Evolutionary conservation across 1,140 invertebrate genomes (phyloP).

Genomic region (Papilio glaucus): DNA sequence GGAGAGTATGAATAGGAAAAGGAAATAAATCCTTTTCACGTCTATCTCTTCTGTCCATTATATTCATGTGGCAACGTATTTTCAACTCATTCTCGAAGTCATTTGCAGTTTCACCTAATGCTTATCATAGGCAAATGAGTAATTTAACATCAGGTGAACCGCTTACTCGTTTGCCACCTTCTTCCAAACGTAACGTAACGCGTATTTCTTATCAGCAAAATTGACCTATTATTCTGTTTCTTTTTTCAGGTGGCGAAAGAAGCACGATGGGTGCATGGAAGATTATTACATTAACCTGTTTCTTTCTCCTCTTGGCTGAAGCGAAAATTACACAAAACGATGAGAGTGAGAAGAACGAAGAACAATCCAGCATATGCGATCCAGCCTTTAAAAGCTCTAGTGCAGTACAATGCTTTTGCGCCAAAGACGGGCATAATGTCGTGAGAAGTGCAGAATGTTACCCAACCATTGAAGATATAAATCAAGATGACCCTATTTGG

Average conservation of each 20-base stretch:
- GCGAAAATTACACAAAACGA: slow-evolving; percentile 52
- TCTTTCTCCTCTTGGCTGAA: slow-evolving; percentile 56
- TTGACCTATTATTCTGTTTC: slow-evolving; percentile 44
- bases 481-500: slow-evolving; percentile 86
- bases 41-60: too few relatives aligned
- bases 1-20: too few relatives aligned
- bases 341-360: slow-evolving; percentile 62
- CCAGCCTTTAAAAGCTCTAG: slow-evolving; percentile 59
- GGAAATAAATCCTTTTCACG: too few relatives aligned
- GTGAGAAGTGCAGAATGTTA: slow-evolving; percentile 81
- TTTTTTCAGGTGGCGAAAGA: slow-evolving; percentile 47
- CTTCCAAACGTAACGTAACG: too few relatives aligned
- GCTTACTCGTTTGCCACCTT: too few relatives aligned
- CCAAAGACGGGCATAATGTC: slow-evolving; percentile 49
- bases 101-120: too few relatives aligned
- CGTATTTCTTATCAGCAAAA: too few relatives aligned
- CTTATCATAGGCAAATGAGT: too few relatives aligned
- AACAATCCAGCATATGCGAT: slow-evolving; percentile 58
- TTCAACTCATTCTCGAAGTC: too few relatives aligned
- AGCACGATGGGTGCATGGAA: slow-evolving; percentile 61
- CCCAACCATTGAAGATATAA: slow-evolving; percentile 84
- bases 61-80: too few relatives aligned
- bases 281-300: slow-evolving; percentile 56
- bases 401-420: slow-evolving; percentile 71
- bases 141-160: too few relatives aligned